Evolutionary conservation across 1,140 invertebrate genomes (phyloP), one percentile per base, ranked within the genome.

Genomic region (Steinernema feltiae): DNA sequence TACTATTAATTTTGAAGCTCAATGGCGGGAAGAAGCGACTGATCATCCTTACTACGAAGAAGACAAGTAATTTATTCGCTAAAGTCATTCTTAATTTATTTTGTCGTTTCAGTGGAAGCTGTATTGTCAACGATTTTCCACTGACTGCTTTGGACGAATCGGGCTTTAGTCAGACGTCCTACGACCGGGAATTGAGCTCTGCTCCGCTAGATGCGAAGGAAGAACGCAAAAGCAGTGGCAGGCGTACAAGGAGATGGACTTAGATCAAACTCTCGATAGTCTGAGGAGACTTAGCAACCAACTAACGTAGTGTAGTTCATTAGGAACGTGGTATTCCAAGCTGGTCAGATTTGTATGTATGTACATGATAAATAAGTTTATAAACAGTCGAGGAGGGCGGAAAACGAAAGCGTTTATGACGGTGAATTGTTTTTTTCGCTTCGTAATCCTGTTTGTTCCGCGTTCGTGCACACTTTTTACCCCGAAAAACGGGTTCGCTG

Each of bases 381-480:
- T n/a, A n/a, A n/a, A n/a, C n/a, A n/a, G n/a, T 46, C 41, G 41
- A 46, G 7, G 41, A 46, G n/a, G n/a, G 7, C 7, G 41, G 7
- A n/a, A n/a, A 46, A 46, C 7, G 7, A n/a, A 7, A 7, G 7
- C n/a, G 41, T 63, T 12, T 63, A 15, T 63, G 15, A 63, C 53
- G 35, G 35, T 63, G 15, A 63, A 17, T 27, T 3, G 15, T 7
- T 27, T 15, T 63, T 7, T 27, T 63, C 53, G 53, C 53, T 63
- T 12, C 53, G 53, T n/a, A 63, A 63, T 63, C 53, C 53, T 63
- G 53, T 63, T 63, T 63, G 53, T 63, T 63, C 53, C 53, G 53
- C 53, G 24, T 21, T 27, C 53, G 3, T 21, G 53, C 7, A 27
- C 53, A 15, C 53, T 27, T 63, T 63, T 63, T 63, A 15, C 53